Base-by-base conservation (phyloP, 1,140 invertebrate genomes). In the Pararge aegeria region DNA sequence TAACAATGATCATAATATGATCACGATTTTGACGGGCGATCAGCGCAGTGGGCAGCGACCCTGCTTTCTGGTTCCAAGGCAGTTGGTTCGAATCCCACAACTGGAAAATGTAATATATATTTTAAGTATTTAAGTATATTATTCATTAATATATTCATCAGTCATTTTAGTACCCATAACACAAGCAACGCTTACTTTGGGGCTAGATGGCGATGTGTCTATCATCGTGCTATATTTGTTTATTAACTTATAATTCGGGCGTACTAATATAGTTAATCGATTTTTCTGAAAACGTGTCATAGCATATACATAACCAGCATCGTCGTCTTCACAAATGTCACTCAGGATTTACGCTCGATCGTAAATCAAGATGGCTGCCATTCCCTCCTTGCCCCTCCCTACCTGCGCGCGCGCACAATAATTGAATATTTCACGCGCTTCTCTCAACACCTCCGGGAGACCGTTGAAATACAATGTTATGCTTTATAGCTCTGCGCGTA, bases 371-470 rank as follows among this genome's bases (percentile, higher is more conserved):
- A 87, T 86, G 86, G 81, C 83, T 60, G 81, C 75, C 66, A 55
- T 76, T 46, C 70, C 73, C 61, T 48, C 67, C n/a, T n/a, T n/a
- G n/a, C 69, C 40, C 64, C 48, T 59, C 58, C 64, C 64, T 71
- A 84, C 77, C 78, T 85, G 86, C 83, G 84, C 78, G 80, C 64
- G 83, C 70, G 81, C 78, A 78, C 68, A 71, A 87, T 89, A 89
- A 89, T 89, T 89, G 87, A 89, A 89, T 89, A 89, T 87, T 87
- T 83, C 83, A 83, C 80, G 83, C 78, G 61, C 54, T 74, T 73
- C 84, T 86, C 86, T 87, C 87, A 89, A 89, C 87, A 89, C 87
- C 87, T 89, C 72, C 66, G 13, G 65, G 65, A 78, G 70, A 78
- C 62, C 72, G 67, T 75, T 74, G 64, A 58, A 61, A 78, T 89